These are phyloP conservation scores for Coelopa pilipes DNA, from an alignment of 2,888 invertebrate genomes.

Conservation along the genomic window DNA sequence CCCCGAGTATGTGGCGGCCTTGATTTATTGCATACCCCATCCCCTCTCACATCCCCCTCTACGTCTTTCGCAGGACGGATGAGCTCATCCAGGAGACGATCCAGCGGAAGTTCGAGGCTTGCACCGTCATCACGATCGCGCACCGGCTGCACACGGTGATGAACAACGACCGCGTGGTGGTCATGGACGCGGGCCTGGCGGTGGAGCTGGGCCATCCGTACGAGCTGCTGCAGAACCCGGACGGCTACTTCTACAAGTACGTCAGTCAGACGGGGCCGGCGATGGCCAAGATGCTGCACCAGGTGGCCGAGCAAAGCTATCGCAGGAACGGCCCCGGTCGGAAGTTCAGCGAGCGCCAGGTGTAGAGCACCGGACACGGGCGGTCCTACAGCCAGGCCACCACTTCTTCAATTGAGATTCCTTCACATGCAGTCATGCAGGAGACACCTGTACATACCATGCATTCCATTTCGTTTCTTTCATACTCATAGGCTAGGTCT, in stretches of 20 bases:
- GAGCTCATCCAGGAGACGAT: conserved; percentile 85
- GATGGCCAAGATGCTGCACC: conserved; percentile 71
- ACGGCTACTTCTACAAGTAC: conserved; percentile 73
- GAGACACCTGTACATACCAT: too few species aligned
- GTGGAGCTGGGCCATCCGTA: conserved; percentile 84
- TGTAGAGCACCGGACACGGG: too few species aligned
- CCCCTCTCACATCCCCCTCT: background rate
- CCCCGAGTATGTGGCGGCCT: conserved; percentile 72
- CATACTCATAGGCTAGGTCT: too few species aligned
- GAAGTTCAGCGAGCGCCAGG: too few species aligned
- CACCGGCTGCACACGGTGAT: conserved; percentile 92
- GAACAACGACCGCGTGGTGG: conserved; percentile 86
- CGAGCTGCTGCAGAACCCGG: conserved; percentile 70
- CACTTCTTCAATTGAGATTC: too few species aligned
- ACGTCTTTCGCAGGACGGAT: conserved; percentile 73
- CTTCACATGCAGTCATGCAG: too few species aligned
- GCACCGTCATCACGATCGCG: conserved; percentile 92
- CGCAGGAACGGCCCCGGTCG: background rate
- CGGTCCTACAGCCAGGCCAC: too few species aligned
- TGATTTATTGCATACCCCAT: too few species aligned
- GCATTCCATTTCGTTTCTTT: too few species aligned
- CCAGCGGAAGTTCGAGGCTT: conserved; percentile 79
- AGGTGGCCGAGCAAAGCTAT: conserved; percentile 71
- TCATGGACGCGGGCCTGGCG: conserved; percentile 79
- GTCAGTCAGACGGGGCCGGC: conserved; percentile 77